Percentiles rank a stretch among this genome's conserved stretches.
Evolutionary conservation across 1,140 invertebrate genomes (phyloP).

Genomic region (Alviniconcha marisindica): DNA sequence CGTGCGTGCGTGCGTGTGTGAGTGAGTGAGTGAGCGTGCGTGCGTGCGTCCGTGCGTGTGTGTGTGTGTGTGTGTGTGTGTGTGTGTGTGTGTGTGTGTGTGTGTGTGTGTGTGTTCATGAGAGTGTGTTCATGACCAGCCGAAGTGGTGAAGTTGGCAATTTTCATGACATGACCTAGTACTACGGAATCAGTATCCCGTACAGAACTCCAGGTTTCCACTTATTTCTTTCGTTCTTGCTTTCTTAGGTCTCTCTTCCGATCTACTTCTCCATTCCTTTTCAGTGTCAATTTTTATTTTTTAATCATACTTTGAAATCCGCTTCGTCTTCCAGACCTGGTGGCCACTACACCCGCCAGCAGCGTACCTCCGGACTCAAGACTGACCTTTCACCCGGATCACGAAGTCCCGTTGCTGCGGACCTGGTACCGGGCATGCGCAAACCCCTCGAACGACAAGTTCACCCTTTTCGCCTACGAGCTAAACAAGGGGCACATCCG

Average conservation of each 20-base stretch:
- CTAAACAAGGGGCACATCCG: constrained; percentile 70
- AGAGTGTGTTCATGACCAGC: too few relatives aligned
- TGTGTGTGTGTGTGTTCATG: background rate
- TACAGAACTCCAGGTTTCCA: too few relatives aligned
- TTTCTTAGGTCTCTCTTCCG: too few relatives aligned
- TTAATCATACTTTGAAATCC: too few relatives aligned
- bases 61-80: background rate
- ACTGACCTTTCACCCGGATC: constrained; percentile 70
- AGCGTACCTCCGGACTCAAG: constrained; percentile 55
- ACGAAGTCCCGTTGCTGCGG: constrained; percentile 70
- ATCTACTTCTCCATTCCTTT: too few relatives aligned
- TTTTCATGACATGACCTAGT: too few relatives aligned
- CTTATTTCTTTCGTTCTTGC: too few relatives aligned
- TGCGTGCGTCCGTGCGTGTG: background rate
- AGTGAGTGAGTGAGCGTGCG: background rate
- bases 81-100: background rate
- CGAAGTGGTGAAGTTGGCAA: too few relatives aligned
- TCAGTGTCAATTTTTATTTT: too few relatives aligned
- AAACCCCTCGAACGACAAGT: constrained; percentile 63
- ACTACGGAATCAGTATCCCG: too few relatives aligned
- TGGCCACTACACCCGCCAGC: background rate
- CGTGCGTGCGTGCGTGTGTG: background rate
- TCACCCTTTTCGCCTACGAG: constrained; percentile 65
- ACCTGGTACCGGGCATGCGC: constrained; percentile 67
- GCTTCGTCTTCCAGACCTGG: too few relatives aligned